A percentile compares a stretch with the other conserved stretches of the same genome.
These are phyloP conservation scores for Peromyscus californicus DNA, from an alignment of 2,113 vertebrate genomes.

Conservation along the genomic window DNA sequence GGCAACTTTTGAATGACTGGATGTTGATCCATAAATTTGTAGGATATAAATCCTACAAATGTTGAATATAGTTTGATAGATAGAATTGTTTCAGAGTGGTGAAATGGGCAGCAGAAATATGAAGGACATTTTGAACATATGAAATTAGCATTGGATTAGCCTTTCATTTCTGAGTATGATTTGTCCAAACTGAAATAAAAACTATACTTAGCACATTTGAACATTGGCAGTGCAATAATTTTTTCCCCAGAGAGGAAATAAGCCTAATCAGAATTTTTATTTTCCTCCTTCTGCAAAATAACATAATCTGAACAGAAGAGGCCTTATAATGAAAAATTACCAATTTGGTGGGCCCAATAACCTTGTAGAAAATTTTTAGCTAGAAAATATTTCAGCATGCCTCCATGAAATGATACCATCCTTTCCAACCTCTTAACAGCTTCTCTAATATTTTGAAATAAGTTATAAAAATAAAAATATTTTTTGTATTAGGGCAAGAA, in stretches of 20 bases:
- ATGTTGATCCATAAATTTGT: neutral
- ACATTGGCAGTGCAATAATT: neutral
- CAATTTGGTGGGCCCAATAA: neutral
- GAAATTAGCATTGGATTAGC: neutral
- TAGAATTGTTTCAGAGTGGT: neutral
- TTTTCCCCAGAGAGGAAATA: neutral
- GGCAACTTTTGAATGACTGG: neutral
- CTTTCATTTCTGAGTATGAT: constrained; percentile 7
- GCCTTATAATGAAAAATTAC: neutral
- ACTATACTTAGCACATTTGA: neutral
- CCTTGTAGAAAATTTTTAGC: neutral
- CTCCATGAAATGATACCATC: neutral
- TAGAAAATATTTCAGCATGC: neutral
- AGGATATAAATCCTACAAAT: neutral
- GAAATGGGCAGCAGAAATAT: neutral
- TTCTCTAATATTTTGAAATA: neutral
- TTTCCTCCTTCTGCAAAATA: neutral
- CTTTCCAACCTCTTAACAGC: neutral
- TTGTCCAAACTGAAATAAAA: neutral
- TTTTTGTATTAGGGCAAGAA: neutral
- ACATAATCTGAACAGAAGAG: neutral
- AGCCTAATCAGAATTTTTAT: neutral
- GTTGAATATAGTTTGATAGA: constrained; percentile 20
- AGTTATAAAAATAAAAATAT: neutral
- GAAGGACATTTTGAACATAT: constrained; percentile 6